These are phyloP conservation scores for Gortyna flavago DNA, from an alignment of 2,888 invertebrate species.

Conservation along the genomic window DNA sequence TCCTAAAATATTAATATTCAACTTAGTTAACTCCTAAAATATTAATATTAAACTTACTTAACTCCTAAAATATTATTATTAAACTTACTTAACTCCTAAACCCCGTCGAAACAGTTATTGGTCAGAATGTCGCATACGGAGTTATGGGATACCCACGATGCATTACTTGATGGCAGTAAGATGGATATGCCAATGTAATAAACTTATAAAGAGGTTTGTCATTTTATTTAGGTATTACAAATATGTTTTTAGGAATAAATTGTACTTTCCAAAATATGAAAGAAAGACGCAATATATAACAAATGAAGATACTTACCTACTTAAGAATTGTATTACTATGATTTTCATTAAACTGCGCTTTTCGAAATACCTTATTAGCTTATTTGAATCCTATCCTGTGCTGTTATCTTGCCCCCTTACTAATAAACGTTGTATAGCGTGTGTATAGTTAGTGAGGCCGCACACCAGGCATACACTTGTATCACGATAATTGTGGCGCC, in stretches of 20 bases:
- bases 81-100: no score
- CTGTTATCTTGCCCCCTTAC: no score
- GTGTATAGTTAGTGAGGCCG: no score
- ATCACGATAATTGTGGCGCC: background rate
- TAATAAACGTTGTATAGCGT: no score
- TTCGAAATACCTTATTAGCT: background rate
- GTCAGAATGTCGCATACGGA: background rate
- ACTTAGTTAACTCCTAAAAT: no score
- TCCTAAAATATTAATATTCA: no score
- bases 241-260: background rate
- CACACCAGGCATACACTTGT: background rate
- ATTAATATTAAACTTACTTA: no score
- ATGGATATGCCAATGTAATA: background rate
- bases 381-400: constrained; percentile 16
- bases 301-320: background rate
- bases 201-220: background rate
- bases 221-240: background rate
- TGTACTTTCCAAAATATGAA: background rate
- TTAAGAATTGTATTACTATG: background rate
- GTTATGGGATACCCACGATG: background rate
- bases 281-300: background rate
- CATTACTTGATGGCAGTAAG: constrained; percentile 1
- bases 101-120: no score
- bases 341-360: background rate
- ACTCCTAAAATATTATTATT: no score